phyloP scores from a whole-genome alignment of 2,113 vertebrate genomes.

The Phrynosoma blainvillii region DNA sequence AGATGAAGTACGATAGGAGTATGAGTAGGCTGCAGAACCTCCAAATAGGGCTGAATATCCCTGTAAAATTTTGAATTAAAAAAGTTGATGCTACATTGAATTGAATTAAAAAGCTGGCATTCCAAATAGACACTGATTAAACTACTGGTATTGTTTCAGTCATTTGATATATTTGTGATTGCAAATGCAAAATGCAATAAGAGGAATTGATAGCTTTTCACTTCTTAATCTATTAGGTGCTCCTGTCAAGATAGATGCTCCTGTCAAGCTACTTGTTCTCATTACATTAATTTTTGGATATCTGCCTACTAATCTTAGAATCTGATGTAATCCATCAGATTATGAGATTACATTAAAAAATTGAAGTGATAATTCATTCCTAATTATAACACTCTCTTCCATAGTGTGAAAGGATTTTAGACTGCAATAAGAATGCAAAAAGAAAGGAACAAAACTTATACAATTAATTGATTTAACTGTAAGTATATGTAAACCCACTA shows the following conservation, averaged over 20 bases:
- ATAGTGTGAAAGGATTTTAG: neutral
- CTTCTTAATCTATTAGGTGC: neutral
- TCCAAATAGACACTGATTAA: neutral
- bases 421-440: neutral
- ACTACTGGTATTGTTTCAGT: neutral
- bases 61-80: neutral
- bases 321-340: neutral
- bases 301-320: neutral
- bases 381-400: neutral
- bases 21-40: neutral
- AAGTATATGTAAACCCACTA: neutral
- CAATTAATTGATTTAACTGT: neutral
- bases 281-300: neutral
- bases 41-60: neutral
- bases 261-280: neutral
- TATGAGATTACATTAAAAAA: neutral
- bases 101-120: neutral
- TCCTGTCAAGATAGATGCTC: neutral
- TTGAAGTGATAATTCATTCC: neutral
- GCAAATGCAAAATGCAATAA: neutral
- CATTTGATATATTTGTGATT: neutral
- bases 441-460: neutral
- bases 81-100: neutral
- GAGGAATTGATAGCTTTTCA: neutral
- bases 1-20: neutral